Evolutionary conservation across 1,140 invertebrate genomes (phyloP).

Genomic region (Magallana angulata): DNA sequence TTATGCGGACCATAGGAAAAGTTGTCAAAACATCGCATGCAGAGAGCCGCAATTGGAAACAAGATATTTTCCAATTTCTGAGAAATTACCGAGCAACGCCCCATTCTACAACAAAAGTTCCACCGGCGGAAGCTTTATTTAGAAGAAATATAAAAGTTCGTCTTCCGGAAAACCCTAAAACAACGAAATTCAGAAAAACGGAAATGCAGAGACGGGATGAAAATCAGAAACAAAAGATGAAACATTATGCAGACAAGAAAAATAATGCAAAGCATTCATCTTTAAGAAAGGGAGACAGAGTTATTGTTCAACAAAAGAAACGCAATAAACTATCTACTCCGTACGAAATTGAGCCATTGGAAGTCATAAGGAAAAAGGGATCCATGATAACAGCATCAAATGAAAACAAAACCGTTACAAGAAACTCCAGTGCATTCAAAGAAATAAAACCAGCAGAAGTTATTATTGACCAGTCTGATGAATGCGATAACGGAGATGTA

Average conservation of each 20-base stretch:
- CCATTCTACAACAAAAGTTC: conserved; percentile 55
- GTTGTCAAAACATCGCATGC: conserved; percentile 55
- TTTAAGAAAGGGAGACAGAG: too few relatives aligned
- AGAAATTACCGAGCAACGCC: conserved; percentile 61
- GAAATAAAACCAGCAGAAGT: too few relatives aligned
- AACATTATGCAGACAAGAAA: conserved; percentile 6
- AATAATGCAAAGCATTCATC: neutral
- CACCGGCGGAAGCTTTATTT: conserved; percentile 58
- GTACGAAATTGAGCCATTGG: too few relatives aligned
- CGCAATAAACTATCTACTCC: too few relatives aligned
- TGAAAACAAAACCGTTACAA: too few relatives aligned
- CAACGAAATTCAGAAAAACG: neutral
- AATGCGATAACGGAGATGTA: too few relatives aligned
- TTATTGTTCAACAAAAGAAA: too few relatives aligned
- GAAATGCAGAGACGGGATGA: neutral
- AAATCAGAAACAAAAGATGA: neutral
- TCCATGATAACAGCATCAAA: too few relatives aligned
- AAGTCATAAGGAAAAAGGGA: too few relatives aligned
- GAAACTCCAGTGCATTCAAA: too few relatives aligned
- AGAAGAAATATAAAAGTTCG: neutral
- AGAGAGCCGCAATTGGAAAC: conserved; percentile 61
- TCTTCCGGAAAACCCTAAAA: neutral
- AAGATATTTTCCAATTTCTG: conserved; percentile 62
- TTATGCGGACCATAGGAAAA: conserved; percentile 65
- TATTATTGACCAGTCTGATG: too few relatives aligned